Evolutionary conservation across 2,113 vertebrate species (phyloP), one percentile per base, ranked within the genome.

Genomic region (Heterotilapia buettikoferi): DNA sequence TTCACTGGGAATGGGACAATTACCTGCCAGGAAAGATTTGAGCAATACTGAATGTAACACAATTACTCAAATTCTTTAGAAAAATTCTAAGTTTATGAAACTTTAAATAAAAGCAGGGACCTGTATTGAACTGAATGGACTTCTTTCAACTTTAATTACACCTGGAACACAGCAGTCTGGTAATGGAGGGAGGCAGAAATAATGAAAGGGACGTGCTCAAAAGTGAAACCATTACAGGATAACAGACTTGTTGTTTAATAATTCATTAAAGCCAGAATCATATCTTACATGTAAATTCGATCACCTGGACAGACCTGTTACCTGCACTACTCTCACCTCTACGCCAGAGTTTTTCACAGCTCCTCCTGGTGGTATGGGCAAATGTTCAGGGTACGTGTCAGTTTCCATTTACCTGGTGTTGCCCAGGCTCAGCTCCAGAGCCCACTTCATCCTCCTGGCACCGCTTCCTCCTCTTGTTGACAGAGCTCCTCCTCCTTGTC

Each of bases 391-490:
- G 9, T 26, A 29, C 1, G 0, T 45, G 21, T 47, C 6, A 38
- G 52, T 61, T 59, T 47, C 4, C 12, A n/a, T 40, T 92, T 83
- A 96, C 97, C 97, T 95, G 31, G 94, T 94, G 94, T 92, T 96
- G 21, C 96, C 95, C 68, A 95, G 5, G 54, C 96, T 96, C 73
- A 97, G 93, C 89, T 97, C 97, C 85, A 97, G 89, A 50, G 96
- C 94, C 96, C 97, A 97, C 63, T 97, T 97, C 95, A 97, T 96
- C 89, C 96, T 96, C 79, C 95, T 87, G 11, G 90, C 87, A 5
- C 92, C 87, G 3, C 86, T 31, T n/a, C 93, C 94, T 54, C 96
- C 96, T 88, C 96, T 93, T 1, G 93, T 95, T 2, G 96, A 96
- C 90, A 97, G 47, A 63, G 95, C 94, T 76, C 95, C 95, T 78